A percentile compares a stretch with the other conserved stretches of the same genome.
These are phyloP conservation scores for Leucoraja erinaceus DNA, from an alignment of 2,113 vertebrate species.

Conservation along the genomic window DNA sequence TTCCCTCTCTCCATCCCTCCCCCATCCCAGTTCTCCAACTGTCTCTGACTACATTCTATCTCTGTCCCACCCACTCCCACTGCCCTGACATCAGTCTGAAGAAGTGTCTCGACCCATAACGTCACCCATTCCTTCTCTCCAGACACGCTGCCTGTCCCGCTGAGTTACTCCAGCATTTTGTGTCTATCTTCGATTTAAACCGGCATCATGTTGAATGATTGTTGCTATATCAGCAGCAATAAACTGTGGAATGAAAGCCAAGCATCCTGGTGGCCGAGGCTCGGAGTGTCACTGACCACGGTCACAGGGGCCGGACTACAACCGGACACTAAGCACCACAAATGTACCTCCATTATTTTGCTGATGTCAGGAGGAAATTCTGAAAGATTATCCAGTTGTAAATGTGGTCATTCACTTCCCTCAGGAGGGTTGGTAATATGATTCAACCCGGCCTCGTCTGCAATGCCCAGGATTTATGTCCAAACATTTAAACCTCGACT, in stretches of 20 bases:
- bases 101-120: no score
- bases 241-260: not conserved
- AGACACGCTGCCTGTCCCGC: no score
- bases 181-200: no score
- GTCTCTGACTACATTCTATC: no score
- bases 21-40: no score
- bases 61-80: no score
- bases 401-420: not conserved
- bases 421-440: not conserved
- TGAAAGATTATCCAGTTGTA: not conserved
- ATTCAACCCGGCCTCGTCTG: not conserved
- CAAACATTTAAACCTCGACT: not conserved
- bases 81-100: no score
- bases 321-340: not conserved
- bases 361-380: conserved; percentile 14
- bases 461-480: not conserved
- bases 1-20: no score
- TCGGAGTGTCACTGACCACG: not conserved
- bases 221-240: not conserved
- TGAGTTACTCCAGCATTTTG: no score
- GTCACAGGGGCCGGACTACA: not conserved
- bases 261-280: not conserved
- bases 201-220: not conserved
- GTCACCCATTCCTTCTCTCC: no score
- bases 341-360: not conserved